phyloP scores from a whole-genome alignment of 2,797 vertebrate species.

The Emydoidea blandingii region DNA sequence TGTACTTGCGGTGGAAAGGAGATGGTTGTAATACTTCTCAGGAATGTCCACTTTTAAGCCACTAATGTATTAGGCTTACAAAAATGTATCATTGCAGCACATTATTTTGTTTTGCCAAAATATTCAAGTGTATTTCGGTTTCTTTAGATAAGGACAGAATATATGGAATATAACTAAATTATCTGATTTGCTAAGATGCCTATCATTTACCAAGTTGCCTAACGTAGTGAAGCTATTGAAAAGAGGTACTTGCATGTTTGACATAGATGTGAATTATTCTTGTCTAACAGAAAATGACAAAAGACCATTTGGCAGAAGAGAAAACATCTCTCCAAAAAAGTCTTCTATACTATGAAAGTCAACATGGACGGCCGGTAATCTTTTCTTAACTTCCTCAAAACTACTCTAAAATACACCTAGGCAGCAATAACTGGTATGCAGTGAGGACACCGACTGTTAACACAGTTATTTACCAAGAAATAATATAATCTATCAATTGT shows the following conservation, averaged over 20 bases:
- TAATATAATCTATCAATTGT: neutral
- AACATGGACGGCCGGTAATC: slow-evolving; percentile 93
- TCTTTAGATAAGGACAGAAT: neutral
- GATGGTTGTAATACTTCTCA: neutral
- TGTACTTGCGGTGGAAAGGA: neutral
- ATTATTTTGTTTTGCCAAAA: neutral
- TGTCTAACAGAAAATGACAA: slow-evolving; percentile 92
- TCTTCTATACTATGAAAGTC: slow-evolving; percentile 95
- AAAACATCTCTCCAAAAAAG: slow-evolving; percentile 97
- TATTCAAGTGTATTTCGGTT: neutral
- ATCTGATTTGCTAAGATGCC: neutral
- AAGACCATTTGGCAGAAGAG: slow-evolving; percentile 95
- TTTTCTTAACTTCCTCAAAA: slow-evolving; percentile 27
- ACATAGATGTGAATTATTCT: slow-evolving; percentile 27
- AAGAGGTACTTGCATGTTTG: neutral
- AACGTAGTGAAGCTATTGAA: neutral
- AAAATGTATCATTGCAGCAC: neutral
- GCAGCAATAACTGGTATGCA: neutral
- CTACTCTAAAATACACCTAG: neutral
- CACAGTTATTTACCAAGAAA: neutral
- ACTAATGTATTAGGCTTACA: neutral
- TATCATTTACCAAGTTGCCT: neutral
- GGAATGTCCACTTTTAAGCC: neutral
- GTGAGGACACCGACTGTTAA: neutral
- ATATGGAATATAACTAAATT: neutral